Conservation (phyloP, 1,140 invertebrate genomes). For the Papilio xuthus region DNA sequence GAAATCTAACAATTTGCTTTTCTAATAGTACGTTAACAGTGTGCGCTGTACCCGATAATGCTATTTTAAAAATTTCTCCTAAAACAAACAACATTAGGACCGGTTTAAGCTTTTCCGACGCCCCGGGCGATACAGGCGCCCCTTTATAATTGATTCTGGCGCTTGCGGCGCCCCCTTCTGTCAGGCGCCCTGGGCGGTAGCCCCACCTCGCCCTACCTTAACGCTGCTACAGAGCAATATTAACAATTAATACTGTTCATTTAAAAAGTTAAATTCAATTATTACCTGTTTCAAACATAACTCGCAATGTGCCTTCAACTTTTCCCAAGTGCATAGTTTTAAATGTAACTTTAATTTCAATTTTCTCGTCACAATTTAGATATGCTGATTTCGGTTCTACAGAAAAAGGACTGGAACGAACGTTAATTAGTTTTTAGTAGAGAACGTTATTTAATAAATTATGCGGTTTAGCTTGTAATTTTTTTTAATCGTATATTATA, state of each 20-base stretch:
- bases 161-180: no score
- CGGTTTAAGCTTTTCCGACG: no score
- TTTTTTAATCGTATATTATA: no score
- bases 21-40: constrained; percentile 64
- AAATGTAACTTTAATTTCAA: constrained; percentile 61
- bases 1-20: constrained; percentile 67
- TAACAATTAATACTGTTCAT: background rate
- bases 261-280: background rate
- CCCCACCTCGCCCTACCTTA: no score
- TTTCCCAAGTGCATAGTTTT: constrained; percentile 70
- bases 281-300: constrained; percentile 69
- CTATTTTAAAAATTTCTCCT: constrained; percentile 70
- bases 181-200: no score
- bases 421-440: background rate
- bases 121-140: no score
- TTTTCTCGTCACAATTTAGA: constrained; percentile 59
- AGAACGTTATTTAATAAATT: no score
- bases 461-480: no score
- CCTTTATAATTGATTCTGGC: no score
- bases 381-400: constrained; percentile 65
- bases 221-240: no score
- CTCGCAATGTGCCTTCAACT: constrained; percentile 51
- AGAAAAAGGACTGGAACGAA: constrained; percentile 64
- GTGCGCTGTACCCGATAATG: constrained; percentile 55
- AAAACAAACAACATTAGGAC: background rate